Conservation (phyloP, 2,113 vertebrate species). For the Abramis brama region DNA sequence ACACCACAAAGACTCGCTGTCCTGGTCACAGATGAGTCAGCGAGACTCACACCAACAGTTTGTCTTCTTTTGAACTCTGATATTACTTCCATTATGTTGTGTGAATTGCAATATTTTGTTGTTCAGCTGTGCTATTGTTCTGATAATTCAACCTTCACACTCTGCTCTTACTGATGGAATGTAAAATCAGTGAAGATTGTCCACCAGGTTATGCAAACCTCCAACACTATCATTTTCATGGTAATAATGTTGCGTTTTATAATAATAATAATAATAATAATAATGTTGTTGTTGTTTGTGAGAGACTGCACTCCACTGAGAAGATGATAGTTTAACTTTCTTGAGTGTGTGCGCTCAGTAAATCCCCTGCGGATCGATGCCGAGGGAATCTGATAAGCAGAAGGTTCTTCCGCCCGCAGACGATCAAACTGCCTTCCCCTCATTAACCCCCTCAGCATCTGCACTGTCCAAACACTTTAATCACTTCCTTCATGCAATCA, state of each 20-base stretch:
- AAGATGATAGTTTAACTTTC: not conserved
- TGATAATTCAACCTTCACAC: too few relatives aligned
- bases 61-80: too few relatives aligned
- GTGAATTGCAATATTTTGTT: too few relatives aligned
- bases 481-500: constrained; percentile 35
- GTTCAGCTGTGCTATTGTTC: too few relatives aligned
- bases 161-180: too few relatives aligned
- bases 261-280: not conserved
- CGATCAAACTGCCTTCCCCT: constrained; percentile 28
- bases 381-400: constrained; percentile 16
- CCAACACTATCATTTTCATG: not conserved
- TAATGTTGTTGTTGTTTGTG: not conserved
- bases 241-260: not conserved
- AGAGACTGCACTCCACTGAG: not conserved
- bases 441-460: constrained; percentile 34
- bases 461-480: constrained; percentile 24
- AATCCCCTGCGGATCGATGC: constrained; percentile 9
- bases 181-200: too few relatives aligned
- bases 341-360: not conserved
- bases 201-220: too few relatives aligned
- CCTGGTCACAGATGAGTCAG: too few relatives aligned
- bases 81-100: too few relatives aligned
- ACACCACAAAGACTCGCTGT: too few relatives aligned
- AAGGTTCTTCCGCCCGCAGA: constrained; percentile 19
- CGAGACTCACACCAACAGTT: too few relatives aligned